Evolutionary conservation across 2,888 invertebrate genomes (phyloP).

Genomic region (Phyto melanocephala): DNA sequence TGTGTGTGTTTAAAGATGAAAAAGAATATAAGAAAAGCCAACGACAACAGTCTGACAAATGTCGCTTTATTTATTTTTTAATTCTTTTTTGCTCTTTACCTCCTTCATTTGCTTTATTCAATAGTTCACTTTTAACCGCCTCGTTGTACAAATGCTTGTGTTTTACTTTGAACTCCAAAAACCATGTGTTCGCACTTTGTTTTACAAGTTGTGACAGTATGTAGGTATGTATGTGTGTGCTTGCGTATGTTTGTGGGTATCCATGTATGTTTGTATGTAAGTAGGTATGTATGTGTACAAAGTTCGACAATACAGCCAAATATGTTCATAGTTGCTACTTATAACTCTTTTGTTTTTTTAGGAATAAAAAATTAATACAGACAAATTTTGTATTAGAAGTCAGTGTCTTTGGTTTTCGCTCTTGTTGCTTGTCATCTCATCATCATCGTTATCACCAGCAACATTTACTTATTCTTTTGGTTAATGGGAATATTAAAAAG

Average conservation of each 20-base stretch:
- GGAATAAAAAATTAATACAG: too few relatives aligned
- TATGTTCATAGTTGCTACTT: not conserved
- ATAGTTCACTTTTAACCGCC: conserved; percentile 19
- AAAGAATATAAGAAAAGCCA: conserved; percentile 32
- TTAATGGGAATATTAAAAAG: conserved; percentile 43
- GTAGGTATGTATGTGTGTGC: not conserved
- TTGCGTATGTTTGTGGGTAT: not conserved
- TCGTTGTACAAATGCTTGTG: conserved; percentile 21
- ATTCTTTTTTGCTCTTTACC: not conserved
- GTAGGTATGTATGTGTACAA: not conserved
- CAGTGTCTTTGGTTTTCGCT: conserved; percentile 48
- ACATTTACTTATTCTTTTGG: not conserved
- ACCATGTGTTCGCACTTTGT: conserved; percentile 63
- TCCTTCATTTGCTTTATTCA: conserved; percentile 26
- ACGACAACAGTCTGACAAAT: conserved; percentile 63
- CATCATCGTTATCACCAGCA: conserved; percentile 32
- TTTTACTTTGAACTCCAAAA: conserved; percentile 48
- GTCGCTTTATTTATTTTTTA: conserved; percentile 48
- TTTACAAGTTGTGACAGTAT: conserved; percentile 50
- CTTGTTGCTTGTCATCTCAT: conserved; percentile 47
- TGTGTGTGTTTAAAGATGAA: not conserved
- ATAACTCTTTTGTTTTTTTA: too few relatives aligned
- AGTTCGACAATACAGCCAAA: not conserved
- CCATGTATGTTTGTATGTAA: not conserved
- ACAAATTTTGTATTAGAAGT: conserved; percentile 11